phyloP scores from a whole-genome alignment of 2,888 invertebrate genomes.

The Drosophila quinaria region DNA sequence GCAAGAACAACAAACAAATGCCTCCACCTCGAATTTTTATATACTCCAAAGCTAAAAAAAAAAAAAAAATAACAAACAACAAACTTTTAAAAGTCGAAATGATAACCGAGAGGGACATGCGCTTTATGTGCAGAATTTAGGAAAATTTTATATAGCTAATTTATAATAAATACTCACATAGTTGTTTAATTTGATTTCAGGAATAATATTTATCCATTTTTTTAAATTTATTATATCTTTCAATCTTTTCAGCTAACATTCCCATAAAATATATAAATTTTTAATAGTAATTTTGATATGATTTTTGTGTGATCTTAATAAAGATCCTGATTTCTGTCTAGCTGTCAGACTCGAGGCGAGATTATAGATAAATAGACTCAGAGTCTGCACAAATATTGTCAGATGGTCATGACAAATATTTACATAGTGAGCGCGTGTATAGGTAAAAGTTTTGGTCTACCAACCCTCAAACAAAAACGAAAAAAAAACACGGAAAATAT shows the following conservation, averaged over 20 bases:
- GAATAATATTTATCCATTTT: no score
- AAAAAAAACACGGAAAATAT: constrained; percentile 32
- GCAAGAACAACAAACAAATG: constrained; percentile 56
- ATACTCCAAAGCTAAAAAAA: constrained; percentile 9
- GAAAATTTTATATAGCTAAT: neutral
- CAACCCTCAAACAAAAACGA: constrained; percentile 28
- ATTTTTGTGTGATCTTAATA: neutral
- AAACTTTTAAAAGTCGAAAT: neutral
- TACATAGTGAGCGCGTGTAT: constrained; percentile 64
- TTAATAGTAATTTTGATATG: neutral
- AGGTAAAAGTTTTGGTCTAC: constrained; percentile 59
- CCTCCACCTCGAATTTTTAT: constrained; percentile 16
- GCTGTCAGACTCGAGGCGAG: constrained; percentile 21
- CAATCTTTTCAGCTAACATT: no score
- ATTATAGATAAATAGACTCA: constrained; percentile 34
- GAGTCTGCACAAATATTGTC: constrained; percentile 77
- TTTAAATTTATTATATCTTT: no score
- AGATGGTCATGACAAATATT: constrained; percentile 75
- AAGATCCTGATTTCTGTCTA: neutral
- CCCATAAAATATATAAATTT: neutral
- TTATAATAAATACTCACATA: no score
- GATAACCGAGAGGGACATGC: neutral
- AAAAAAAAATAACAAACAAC: no score
- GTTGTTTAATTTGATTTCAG: no score
- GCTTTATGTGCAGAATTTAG: neutral